These are phyloP conservation scores for Andrena hattorfiana DNA, from an alignment of 2,888 invertebrate genomes.

Conservation along the genomic window DNA sequence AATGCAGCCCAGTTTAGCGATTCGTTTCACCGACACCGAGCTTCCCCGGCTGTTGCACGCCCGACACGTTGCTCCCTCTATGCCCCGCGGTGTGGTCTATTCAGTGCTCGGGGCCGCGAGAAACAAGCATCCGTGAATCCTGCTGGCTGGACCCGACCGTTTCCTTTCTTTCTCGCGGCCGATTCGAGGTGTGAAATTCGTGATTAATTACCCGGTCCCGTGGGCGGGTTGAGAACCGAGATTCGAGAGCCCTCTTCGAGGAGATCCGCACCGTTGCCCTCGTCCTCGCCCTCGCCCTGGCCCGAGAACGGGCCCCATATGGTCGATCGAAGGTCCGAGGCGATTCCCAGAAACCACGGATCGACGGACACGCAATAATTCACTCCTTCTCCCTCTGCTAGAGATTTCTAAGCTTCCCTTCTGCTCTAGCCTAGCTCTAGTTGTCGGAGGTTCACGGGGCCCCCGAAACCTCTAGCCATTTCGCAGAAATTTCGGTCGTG, in stretches of 20 bases:
- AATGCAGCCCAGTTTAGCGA: constrained; percentile 82
- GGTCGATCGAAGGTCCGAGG: constrained; percentile 26
- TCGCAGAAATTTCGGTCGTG: constrained; percentile 46
- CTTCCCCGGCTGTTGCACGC: constrained; percentile 54
- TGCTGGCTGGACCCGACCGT: constrained; percentile 12
- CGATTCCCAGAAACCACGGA: constrained; percentile 41
- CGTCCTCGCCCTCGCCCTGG: not conserved
- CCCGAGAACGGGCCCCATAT: not conserved
- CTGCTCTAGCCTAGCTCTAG: not conserved
- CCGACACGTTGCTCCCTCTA: constrained; percentile 20
- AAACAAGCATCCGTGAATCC: constrained; percentile 33
- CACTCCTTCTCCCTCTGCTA: not conserved
- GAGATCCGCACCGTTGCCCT: constrained; percentile 24
- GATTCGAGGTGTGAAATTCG: constrained; percentile 79
- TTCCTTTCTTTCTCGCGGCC: constrained; percentile 56
- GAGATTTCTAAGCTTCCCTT: not conserved
- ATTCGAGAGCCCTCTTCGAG: constrained; percentile 43
- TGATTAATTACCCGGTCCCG: constrained; percentile 79
- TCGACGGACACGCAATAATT: constrained; percentile 6
- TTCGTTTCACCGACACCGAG: constrained; percentile 78
- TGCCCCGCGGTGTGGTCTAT: constrained; percentile 49
- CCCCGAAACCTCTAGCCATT: not conserved
- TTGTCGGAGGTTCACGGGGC: not conserved
- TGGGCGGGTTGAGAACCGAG: constrained; percentile 53
- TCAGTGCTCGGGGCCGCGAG: constrained; percentile 44